Base-by-base conservation (phyloP, 2,888 invertebrate species). In the Imbricaverruca yamaguchii region DNA sequence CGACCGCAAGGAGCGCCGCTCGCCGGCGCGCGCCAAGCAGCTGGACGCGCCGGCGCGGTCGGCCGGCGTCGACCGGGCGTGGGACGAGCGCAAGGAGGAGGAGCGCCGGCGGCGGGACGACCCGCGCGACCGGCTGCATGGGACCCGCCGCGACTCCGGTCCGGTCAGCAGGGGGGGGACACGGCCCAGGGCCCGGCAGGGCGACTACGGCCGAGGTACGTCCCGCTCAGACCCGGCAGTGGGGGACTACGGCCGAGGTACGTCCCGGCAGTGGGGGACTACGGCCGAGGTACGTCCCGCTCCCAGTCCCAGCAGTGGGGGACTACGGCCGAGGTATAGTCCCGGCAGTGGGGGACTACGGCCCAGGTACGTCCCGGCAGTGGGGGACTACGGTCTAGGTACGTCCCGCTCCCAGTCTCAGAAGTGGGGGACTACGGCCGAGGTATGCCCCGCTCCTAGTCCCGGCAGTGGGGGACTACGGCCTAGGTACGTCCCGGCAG, bases 41-140 rank as follows among this genome's bases (percentile, higher is more conserved):
- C 8, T 53, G 9, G 74, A 74, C 15, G 2, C 69, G 11, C 59
- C 59, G 12, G 59, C 7, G 12, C 11, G 59, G 59, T 59, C 59
- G 59, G 59, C 59, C 59, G 53, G 21, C 18, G 69, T 53, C 9
- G 74, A 74, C 7, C 18, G 74, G 10, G 74, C 55, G 21, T 74
- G 74, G 74, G 74, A 74, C 10, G 74, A 74, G 9, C 39, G 53
- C 10, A 74, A 74, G 15, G 74, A 74, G 53, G 74, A 74, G 74
- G 74, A 74, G 10, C 53, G 74, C 3, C 74, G 74, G 7, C 74
- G 74, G 21, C 15, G 74, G 53, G 74, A 74, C 55, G 74, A 55
- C 21, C 74, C 74, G 10, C 74, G 74, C 11, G 74, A 74, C 39
- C 15, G 74, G 0, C 39, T 4, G 39, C 53, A 21, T 74, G 74